These are phyloP conservation scores for Seriola aureovittata DNA, from an alignment of 2,113 vertebrate genomes.

Conservation along the genomic window DNA sequence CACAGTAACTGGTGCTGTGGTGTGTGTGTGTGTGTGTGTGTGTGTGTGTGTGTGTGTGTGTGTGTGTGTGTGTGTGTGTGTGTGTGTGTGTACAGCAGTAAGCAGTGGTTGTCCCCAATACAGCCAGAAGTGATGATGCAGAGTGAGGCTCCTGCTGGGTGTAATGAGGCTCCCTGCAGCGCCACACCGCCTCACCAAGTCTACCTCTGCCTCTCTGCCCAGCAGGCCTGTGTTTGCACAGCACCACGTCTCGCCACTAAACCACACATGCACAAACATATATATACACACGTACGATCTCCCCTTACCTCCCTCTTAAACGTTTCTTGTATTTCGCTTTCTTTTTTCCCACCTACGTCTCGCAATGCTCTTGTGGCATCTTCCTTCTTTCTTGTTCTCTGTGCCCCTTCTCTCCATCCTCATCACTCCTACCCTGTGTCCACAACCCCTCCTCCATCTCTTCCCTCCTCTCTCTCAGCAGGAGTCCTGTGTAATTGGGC, in stretches of 20 bases:
- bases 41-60: conserved; percentile 7
- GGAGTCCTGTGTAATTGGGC: conserved; percentile 82
- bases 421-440: conserved; percentile 10
- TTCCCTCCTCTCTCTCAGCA: conserved; percentile 62
- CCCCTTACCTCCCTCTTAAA: conserved; percentile 19
- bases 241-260: conserved; percentile 40
- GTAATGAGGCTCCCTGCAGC: conserved; percentile 86
- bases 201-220: conserved; percentile 67
- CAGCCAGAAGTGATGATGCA: conserved; percentile 81
- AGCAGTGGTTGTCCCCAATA: conserved; percentile 68
- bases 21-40: background rate
- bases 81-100: conserved; percentile 39
- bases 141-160: conserved; percentile 81
- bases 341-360: background rate
- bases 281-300: conserved; percentile 2
- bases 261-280: conserved; percentile 38
- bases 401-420: background rate
- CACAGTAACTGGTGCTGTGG: conserved; percentile 20
- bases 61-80: conserved; percentile 40
- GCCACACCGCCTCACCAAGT: conserved; percentile 73
- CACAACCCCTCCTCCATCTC: conserved; percentile 26
- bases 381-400: background rate
- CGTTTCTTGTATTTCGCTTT: conserved; percentile 33
- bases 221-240: conserved; percentile 69
- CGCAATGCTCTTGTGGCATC: conserved; percentile 4